These are phyloP conservation scores for Sigmodon hispidus DNA, from an alignment of 2,113 vertebrate genomes.

Conservation along the genomic window DNA sequence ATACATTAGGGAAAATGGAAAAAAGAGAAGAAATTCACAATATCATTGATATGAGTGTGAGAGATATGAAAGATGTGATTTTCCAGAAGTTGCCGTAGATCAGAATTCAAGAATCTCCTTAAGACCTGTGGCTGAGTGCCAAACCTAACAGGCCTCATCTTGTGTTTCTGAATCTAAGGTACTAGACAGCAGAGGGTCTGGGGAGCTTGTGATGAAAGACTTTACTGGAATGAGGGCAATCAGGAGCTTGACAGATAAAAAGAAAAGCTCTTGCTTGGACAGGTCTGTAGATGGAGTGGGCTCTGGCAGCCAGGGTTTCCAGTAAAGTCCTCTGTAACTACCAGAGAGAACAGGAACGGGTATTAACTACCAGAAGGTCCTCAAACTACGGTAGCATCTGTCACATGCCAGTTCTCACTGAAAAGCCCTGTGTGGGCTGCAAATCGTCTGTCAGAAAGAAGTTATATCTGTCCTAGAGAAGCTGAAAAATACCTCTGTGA, in stretches of 20 bases:
- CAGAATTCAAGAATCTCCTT: background rate
- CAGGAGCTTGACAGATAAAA: background rate
- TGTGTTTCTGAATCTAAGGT: background rate
- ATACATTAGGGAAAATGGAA: background rate
- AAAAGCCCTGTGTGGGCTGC: background rate
- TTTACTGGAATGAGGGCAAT: background rate
- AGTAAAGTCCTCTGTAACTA: background rate
- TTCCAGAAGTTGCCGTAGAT: background rate
- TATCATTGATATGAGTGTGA: background rate
- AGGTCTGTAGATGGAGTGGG: background rate
- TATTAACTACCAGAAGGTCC: background rate
- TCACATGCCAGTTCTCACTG: background rate
- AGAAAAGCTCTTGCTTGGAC: background rate
- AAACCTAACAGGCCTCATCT: background rate
- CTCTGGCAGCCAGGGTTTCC: background rate
- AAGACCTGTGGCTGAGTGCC: background rate
- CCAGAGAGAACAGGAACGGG: background rate
- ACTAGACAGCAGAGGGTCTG: background rate
- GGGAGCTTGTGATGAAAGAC: background rate
- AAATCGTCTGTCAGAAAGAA: background rate
- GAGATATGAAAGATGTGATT: background rate
- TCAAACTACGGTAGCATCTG: background rate
- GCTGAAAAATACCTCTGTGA: background rate
- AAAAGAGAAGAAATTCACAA: background rate
- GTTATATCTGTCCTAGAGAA: background rate